Evolutionary conservation across 35 echinoderm and acorn worm genomes (phyloP), one percentile per base, ranked within the genome.

Genomic region (Ptychodera flava): DNA sequence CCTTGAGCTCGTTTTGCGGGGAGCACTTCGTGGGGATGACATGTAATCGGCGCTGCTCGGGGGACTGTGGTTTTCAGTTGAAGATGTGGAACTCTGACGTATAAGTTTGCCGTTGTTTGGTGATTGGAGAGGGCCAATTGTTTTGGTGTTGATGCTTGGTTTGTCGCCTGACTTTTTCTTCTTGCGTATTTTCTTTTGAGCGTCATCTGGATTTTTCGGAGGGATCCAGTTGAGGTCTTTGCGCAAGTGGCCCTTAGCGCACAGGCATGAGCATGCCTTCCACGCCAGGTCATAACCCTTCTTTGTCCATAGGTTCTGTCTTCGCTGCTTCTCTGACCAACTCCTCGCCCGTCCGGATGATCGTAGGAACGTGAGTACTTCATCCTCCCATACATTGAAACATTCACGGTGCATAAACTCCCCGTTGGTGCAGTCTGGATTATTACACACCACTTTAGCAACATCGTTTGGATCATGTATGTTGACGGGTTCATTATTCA

Each of bases 191-290:
- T 87, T 94, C 0, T 85, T 89, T 77, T 92, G 90, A 12, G 36
- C 95, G 34, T 81, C 92, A 16, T 92, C 90, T 31, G 77, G 77
- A 33, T 79, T 34, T 38, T 88, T 84, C 27, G 96, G 96, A 33
- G 96, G 96, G 30, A 99, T 83, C 96, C 96, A 99, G 35, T 99
- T 92, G 16, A 99, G 88, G 89, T 99, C 96, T 86, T 99, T 99
- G 28, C 96, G 96, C 76, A 99, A 37, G 88, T 99, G 96, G 30
- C 96, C 96, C 83, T 99, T 99, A 1, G 80, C 87, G 79, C 96
- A 99, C 80, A 88, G 91, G 78, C 96, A 99, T 1, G 96, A 99
- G 76, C 96, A 99, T 33, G 96, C 96, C 84, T 99, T 99, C 96
- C 96, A 99, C 29, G 96, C 96, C 35, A 99, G 90, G 78, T 99